Conservation (phyloP, 2,113 vertebrate species). For the Mobula birostris region DNA sequence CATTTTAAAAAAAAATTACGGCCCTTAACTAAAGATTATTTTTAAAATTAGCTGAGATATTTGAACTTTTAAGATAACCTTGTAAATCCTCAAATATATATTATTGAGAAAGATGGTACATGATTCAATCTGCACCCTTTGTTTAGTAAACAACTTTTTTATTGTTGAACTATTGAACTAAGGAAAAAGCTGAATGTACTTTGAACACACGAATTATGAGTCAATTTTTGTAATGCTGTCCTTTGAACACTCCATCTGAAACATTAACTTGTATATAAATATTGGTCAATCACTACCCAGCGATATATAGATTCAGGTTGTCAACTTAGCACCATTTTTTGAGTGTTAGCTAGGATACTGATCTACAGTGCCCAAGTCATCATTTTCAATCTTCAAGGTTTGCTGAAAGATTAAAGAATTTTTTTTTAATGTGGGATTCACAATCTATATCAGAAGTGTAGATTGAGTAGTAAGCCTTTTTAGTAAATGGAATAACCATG, state of each 20-base stretch:
- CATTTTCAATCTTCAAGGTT: neutral
- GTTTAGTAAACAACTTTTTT: neutral
- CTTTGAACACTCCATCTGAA: neutral
- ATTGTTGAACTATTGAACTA: too few relatives aligned
- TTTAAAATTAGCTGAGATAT: neutral
- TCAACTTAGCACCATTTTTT: neutral
- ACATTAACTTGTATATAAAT: neutral
- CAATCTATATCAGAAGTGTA: too few relatives aligned
- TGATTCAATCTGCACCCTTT: neutral
- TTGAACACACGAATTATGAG: neutral
- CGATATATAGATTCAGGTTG: neutral
- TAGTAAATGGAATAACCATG: neutral
- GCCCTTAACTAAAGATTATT: neutral
- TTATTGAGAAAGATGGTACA: neutral
- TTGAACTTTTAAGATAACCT: neutral
- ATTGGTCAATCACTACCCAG: neutral
- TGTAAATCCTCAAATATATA: neutral
- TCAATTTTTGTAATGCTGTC: neutral
- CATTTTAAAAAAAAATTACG: neutral
- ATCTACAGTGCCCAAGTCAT: neutral
- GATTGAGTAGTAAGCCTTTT: neutral
- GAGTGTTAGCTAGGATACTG: neutral
- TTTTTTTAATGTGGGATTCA: too few relatives aligned
- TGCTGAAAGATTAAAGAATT: neutral
- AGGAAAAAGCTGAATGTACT: neutral